A percentile compares a stretch with the other conserved stretches of the same genome.
Conservation (phyloP, 2,888 invertebrate genomes). For the Polymixis lichenea region DNA sequence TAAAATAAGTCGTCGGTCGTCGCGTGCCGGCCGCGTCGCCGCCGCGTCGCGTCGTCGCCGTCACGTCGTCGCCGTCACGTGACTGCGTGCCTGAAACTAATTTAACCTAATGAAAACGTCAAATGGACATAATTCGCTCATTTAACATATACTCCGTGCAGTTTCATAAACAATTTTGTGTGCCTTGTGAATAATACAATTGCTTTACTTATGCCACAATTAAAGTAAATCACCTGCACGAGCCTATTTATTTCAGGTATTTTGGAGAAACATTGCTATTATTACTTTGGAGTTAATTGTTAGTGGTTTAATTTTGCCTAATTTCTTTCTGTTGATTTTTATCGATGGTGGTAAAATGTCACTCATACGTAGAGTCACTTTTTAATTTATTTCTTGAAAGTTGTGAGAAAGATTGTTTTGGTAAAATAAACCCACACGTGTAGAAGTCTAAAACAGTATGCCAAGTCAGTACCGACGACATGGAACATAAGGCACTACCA, state of each 20-base stretch:
- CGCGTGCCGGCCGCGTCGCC: conserved; percentile 40
- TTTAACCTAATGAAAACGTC: conserved; percentile 71
- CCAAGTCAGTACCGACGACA: not conserved
- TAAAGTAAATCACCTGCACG: conserved; percentile 32
- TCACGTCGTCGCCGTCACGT: conserved; percentile 30
- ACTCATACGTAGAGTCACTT: not conserved
- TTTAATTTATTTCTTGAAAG: not conserved
- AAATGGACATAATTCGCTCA: conserved; percentile 66
- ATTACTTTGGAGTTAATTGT: not conserved
- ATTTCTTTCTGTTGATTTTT: not conserved
- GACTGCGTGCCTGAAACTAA: conserved; percentile 59
- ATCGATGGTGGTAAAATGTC: not conserved
- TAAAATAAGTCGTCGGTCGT: conserved; percentile 9
- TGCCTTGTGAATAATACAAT: conserved; percentile 45
- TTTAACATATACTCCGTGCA: conserved; percentile 50
- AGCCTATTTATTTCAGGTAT: conserved; percentile 15
- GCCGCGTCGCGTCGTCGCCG: conserved; percentile 18
- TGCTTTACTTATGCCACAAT: conserved; percentile 46
- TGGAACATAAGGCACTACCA: not conserved
- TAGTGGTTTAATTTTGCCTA: not conserved
- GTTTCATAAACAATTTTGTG: conserved; percentile 45
- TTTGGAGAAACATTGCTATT: conserved; percentile 18
- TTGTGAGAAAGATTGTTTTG: not conserved
- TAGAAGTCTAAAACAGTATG: not conserved
- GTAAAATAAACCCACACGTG: not conserved